Percentiles rank a stretch among this genome's conserved stretches.
Evolutionary conservation across 2,113 vertebrate species (phyloP).

Genomic region (Sebastes fasciatus): DNA sequence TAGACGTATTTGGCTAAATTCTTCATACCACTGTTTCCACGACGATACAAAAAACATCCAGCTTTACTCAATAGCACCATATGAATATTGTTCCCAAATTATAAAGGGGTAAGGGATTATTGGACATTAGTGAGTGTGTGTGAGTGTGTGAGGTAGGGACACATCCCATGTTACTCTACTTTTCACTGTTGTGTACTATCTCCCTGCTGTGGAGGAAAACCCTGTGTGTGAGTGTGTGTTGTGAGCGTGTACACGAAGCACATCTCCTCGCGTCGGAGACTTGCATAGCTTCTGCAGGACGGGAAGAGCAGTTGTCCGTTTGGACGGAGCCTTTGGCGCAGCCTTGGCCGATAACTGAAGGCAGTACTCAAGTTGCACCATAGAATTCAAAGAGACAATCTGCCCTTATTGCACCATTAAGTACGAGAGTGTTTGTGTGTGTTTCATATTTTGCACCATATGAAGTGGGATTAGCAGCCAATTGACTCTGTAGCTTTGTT

Average conservation of each 20-base stretch:
- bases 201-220: slow-evolving; percentile 62
- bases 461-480: slow-evolving; percentile 77
- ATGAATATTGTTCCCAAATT: slow-evolving; percentile 81
- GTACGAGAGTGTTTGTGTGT: slow-evolving; percentile 69
- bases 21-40: slow-evolving; percentile 45
- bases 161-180: slow-evolving; percentile 55
- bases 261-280: slow-evolving; percentile 73
- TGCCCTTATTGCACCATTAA: slow-evolving; percentile 80
- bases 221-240: slow-evolving; percentile 30
- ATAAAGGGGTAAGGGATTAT: slow-evolving; percentile 70
- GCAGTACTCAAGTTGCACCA: slow-evolving; percentile 79
- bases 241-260: slow-evolving; percentile 69
- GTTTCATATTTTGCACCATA: slow-evolving; percentile 76
- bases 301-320: slow-evolving; percentile 78
- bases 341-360: slow-evolving; percentile 76
- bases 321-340: slow-evolving; percentile 73
- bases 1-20: slow-evolving; percentile 63
- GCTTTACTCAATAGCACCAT: slow-evolving; percentile 78
- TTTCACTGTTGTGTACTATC: slow-evolving; percentile 45
- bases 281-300: slow-evolving; percentile 83
- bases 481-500: slow-evolving; percentile 62
- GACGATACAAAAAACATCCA: slow-evolving; percentile 61
- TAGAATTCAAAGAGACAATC: slow-evolving; percentile 74
- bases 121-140: slow-evolving; percentile 48
- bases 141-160: slow-evolving; percentile 65